phyloP scores from a whole-genome alignment of 2,113 vertebrate genomes.

The Anoura caudifer region DNA sequence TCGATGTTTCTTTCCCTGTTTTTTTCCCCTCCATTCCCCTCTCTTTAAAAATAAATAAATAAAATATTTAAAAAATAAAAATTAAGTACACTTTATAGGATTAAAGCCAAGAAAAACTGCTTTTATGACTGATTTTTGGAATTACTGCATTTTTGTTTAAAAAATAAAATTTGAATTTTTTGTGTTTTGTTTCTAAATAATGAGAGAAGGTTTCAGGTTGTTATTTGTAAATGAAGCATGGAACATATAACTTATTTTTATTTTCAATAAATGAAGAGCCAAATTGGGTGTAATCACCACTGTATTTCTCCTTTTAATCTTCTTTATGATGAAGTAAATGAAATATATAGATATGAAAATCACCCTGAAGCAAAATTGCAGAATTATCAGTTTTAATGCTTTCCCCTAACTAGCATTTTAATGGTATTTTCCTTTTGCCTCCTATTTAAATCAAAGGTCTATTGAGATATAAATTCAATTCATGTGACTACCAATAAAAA shows the following conservation, averaged over 20 bases:
- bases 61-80: neutral
- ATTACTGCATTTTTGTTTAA: neutral
- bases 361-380: neutral
- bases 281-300: neutral
- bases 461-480: neutral
- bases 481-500: neutral
- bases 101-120: neutral
- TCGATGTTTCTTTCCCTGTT: no score
- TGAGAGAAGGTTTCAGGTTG: neutral
- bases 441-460: neutral
- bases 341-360: neutral
- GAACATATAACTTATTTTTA: neutral
- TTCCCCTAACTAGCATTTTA: neutral
- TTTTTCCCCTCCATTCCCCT: no score
- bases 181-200: neutral
- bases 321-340: neutral
- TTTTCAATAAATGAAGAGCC: neutral
- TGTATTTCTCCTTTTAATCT: neutral
- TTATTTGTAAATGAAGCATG: constrained; percentile 14
- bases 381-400: neutral
- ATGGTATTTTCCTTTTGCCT: neutral
- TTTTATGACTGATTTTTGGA: neutral
- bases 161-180: neutral
- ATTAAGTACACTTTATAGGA: neutral
- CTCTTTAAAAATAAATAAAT: no score